phyloP scores from a whole-genome alignment of 2,888 invertebrate genomes.

The Zootermopsis nevadensis region DNA sequence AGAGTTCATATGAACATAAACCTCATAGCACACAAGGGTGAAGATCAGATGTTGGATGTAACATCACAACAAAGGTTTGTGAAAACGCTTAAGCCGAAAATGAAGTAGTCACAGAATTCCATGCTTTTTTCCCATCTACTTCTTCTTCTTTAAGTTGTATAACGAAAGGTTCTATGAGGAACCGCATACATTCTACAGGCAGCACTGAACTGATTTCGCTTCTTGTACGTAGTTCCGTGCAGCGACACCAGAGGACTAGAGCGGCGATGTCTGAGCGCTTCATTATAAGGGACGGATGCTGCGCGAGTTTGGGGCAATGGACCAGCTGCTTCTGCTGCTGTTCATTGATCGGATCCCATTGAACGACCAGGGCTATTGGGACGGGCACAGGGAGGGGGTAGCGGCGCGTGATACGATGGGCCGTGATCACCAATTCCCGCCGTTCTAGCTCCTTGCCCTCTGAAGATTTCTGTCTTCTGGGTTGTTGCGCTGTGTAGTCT shows the following conservation, averaged over 20 bases:
- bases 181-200: conserved; percentile 20
- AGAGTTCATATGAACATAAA: too few relatives aligned
- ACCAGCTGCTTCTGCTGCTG: conserved; percentile 7
- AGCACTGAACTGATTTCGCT: conserved; percentile 18
- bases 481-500: too few relatives aligned
- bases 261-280: neutral
- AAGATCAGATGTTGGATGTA: too few relatives aligned
- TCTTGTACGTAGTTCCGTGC: conserved; percentile 17
- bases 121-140: too few relatives aligned
- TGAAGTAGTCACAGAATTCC: too few relatives aligned
- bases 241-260: conserved; percentile 29
- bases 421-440: neutral
- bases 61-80: too few relatives aligned
- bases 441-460: too few relatives aligned
- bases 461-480: too few relatives aligned
- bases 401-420: neutral
- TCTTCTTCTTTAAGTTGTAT: too few relatives aligned
- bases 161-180: conserved; percentile 8
- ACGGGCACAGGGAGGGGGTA: neutral
- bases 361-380: neutral
- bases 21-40: too few relatives aligned
- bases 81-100: too few relatives aligned
- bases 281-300: conserved; percentile 12
- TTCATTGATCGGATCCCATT: conserved; percentile 36
- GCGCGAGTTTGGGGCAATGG: conserved; percentile 15